A percentile compares a stretch with the other conserved stretches of the same genome.
Conservation (phyloP, 2,888 invertebrate species). For the Mythimna pallens region DNA sequence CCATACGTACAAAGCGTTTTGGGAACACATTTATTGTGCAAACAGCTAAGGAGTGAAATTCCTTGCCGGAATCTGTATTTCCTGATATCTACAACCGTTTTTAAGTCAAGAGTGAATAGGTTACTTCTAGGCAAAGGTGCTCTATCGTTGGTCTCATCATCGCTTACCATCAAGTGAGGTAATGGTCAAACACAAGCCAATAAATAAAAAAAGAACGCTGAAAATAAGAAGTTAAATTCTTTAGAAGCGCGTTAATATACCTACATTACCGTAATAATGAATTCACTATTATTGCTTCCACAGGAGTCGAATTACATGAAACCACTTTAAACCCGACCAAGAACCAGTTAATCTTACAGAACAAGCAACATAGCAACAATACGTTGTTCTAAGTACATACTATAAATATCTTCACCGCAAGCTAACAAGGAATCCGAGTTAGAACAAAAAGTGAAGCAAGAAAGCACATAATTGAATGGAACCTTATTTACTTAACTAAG, state of each 20-base stretch:
- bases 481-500: conserved; percentile 73
- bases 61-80: too few species aligned
- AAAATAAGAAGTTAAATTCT: background rate
- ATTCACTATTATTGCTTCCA: conserved; percentile 25
- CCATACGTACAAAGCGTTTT: too few species aligned
- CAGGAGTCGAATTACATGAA: conserved; percentile 44
- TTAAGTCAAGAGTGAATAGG: too few species aligned
- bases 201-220: background rate
- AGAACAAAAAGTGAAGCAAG: conserved; percentile 62
- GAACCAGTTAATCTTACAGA: conserved; percentile 33
- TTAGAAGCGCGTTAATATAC: background rate
- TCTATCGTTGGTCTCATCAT: too few species aligned
- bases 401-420: conserved; percentile 27
- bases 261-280: background rate
- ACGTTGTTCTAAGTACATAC: conserved; percentile 28
- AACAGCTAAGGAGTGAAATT: too few species aligned
- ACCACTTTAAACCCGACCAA: conserved; percentile 27
- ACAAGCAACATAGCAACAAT: conserved; percentile 31
- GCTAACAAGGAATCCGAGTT: conserved; percentile 48
- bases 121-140: too few species aligned
- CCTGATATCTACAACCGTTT: too few species aligned
- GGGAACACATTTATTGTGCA: too few species aligned
- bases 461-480: conserved; percentile 72
- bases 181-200: too few species aligned
- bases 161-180: too few species aligned